A percentile compares a stretch with the other conserved stretches of the same genome.
phyloP scores from a whole-genome alignment of 2,797 vertebrate species.

The Chelonia mydas region DNA sequence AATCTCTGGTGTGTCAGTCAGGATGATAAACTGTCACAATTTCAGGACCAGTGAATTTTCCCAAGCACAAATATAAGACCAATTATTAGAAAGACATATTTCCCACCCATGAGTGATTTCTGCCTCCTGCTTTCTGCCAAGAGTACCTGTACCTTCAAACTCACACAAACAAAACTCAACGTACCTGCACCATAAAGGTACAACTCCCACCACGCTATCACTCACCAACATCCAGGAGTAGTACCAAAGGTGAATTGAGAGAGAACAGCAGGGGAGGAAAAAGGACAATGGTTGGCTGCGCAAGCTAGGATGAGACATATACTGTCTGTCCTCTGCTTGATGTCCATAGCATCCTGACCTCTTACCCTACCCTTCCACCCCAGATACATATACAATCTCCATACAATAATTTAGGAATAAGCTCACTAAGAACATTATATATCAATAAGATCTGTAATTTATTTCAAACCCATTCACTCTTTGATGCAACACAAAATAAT shows the following conservation, averaged over 20 bases:
- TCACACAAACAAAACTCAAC: not conserved
- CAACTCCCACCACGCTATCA: not conserved
- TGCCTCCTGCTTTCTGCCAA: not conserved
- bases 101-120: fast-evolving
- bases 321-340: fast-evolving
- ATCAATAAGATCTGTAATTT: not conserved
- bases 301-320: not conserved
- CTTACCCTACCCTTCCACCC: not conserved
- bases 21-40: not conserved
- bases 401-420: too few species aligned
- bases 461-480: not conserved
- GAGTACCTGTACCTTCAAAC: not conserved
- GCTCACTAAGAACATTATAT: not conserved
- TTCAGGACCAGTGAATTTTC: not conserved
- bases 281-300: not conserved
- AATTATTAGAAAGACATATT: not conserved
- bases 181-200: fast-evolving
- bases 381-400: not conserved
- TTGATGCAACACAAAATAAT: not conserved
- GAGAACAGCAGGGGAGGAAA: not conserved
- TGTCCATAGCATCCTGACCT: too few species aligned
- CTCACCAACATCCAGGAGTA: not conserved
- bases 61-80: not conserved
- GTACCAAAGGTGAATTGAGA: not conserved
- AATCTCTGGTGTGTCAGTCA: not conserved